These are phyloP conservation scores for Drosophila paulistorum DNA, from an alignment of 1,140 invertebrate species.

Conservation along the genomic window DNA sequence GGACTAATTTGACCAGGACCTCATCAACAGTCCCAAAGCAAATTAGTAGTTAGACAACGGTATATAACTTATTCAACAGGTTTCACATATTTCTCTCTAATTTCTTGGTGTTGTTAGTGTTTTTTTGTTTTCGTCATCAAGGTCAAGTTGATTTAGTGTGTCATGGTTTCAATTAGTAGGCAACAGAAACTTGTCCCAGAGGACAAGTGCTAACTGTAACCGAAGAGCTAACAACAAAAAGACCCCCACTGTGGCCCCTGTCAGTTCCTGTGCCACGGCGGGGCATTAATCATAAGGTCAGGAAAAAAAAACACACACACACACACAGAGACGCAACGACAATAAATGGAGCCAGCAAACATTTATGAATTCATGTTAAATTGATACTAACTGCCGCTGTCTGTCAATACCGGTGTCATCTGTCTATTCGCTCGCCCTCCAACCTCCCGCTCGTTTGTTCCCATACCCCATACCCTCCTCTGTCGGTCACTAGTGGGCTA, in stretches of 20 bases:
- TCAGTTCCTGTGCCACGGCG: slow-evolving; percentile 19
- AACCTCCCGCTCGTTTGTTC: not conserved
- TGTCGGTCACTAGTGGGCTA: slow-evolving; percentile 4
- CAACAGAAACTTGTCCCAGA: slow-evolving; percentile 29
- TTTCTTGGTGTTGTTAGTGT: not conserved
- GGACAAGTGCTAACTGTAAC: slow-evolving; percentile 8
- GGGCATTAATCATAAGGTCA: slow-evolving; percentile 68
- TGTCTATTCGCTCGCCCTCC: not conserved
- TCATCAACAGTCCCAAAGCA: slow-evolving; percentile 6
- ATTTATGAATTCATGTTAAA: slow-evolving; percentile 66
- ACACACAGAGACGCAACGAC: slow-evolving; percentile 6
- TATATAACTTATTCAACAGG: slow-evolving; percentile 32
- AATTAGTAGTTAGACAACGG: not conserved
- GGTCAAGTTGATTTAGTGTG: slow-evolving; percentile 15
- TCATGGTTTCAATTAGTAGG: slow-evolving; percentile 39
- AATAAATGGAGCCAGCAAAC: slow-evolving; percentile 22
- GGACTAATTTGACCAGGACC: not conserved
- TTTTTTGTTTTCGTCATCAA: not conserved
- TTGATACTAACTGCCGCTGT: slow-evolving; percentile 64
- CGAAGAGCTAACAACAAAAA: slow-evolving; percentile 12
- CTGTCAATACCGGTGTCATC: slow-evolving; percentile 55
- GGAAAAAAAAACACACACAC: slow-evolving; percentile 4
- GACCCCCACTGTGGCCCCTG: too few relatives aligned
- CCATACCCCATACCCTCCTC: not conserved
- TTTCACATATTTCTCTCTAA: slow-evolving; percentile 2